Percentiles rank a stretch among this genome's conserved stretches.
These are phyloP conservation scores for Heliconius charithonia DNA, from an alignment of 2,888 invertebrate species.

Conservation along the genomic window DNA sequence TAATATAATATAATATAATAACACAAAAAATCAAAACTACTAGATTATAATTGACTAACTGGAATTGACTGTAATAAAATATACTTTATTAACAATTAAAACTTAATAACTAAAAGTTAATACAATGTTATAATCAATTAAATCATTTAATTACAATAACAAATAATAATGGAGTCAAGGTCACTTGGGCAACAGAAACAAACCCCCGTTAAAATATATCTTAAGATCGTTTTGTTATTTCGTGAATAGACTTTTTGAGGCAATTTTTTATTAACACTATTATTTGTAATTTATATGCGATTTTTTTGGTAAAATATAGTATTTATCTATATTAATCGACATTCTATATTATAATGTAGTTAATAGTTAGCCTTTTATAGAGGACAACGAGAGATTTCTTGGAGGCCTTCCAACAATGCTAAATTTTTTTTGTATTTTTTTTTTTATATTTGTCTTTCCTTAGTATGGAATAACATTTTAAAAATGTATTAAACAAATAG, in stretches of 20 bases:
- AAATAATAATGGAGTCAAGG: slow-evolving; percentile 39
- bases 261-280: too few relatives aligned
- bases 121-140: slow-evolving; percentile 43
- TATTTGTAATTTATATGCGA: too few relatives aligned
- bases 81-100: slow-evolving; percentile 20
- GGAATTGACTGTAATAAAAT: slow-evolving; percentile 8
- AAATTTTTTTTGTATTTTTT: too few relatives aligned
- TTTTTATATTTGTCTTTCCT: too few relatives aligned
- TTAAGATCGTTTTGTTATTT: not conserved
- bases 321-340: too few relatives aligned
- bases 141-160: slow-evolving; percentile 35
- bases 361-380: too few relatives aligned
- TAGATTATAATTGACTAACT: slow-evolving; percentile 32
- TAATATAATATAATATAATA: not conserved
- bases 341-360: too few relatives aligned
- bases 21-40: not conserved
- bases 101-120: slow-evolving; percentile 24
- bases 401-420: too few relatives aligned
- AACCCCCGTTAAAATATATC: slow-evolving; percentile 20
- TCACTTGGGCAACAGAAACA: slow-evolving; percentile 28
- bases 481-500: too few relatives aligned
- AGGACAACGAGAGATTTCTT: too few relatives aligned
- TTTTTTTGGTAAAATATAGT: too few relatives aligned
- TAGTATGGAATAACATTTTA: not conserved
- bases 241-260: not conserved